phyloP scores from a whole-genome alignment of 1,140 invertebrate species.

The Drosophila suzukii region DNA sequence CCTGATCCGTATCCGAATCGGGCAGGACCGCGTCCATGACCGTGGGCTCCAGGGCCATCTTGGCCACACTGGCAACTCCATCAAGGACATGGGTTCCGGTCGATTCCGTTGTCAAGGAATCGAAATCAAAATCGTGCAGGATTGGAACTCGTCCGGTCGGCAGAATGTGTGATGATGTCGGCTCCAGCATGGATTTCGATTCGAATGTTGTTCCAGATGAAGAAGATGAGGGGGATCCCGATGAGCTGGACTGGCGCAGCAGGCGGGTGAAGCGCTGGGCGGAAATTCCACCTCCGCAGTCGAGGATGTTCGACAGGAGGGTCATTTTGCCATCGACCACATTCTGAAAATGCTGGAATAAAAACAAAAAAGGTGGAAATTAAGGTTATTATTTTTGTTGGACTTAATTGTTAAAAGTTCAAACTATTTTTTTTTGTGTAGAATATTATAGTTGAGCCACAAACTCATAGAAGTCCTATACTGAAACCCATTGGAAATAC shows the following conservation, averaged over 20 bases:
- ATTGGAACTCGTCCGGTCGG: not conserved
- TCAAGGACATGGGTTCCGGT: constrained; percentile 20
- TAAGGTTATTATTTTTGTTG: not conserved
- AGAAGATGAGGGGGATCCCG: not conserved
- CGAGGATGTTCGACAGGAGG: constrained; percentile 24
- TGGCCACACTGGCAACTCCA: constrained; percentile 39
- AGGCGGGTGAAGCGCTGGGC: constrained; percentile 21
- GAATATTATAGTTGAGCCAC: not conserved
- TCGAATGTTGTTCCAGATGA: not conserved
- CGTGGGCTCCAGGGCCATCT: constrained; percentile 34
- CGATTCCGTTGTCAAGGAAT: constrained; percentile 18
- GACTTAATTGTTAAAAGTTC: no score
- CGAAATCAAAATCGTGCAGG: constrained; percentile 8
- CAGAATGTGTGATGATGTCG: constrained; percentile 27
- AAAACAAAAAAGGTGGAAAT: not conserved
- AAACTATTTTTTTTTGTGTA: no score
- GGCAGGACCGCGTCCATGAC: constrained; percentile 12
- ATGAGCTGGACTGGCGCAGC: constrained; percentile 19
- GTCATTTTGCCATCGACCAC: constrained; percentile 28
- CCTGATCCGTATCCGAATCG: constrained; percentile 11
- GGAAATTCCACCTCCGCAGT: constrained; percentile 20
- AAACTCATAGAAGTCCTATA: no score
- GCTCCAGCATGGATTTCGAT: constrained; percentile 34
- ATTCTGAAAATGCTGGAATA: constrained; percentile 8
- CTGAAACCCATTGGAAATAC: no score